These are phyloP conservation scores for Enteromius argenteus DNA, from an alignment of 2,797 vertebrate species.

Conservation along the genomic window DNA sequence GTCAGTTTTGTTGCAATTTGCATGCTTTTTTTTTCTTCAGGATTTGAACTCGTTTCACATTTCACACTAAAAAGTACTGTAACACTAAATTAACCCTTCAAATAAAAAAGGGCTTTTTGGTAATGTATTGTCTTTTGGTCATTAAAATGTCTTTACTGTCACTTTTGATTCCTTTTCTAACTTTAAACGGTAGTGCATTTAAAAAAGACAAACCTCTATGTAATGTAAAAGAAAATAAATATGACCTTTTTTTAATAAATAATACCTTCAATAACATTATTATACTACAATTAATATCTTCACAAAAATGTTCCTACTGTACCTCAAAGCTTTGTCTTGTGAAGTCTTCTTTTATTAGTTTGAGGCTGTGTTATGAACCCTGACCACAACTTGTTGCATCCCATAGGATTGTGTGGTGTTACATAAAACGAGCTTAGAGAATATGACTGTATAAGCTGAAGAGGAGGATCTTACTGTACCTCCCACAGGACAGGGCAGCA, in stretches of 20 bases:
- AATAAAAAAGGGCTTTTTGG: not conserved
- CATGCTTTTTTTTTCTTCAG: too few relatives aligned
- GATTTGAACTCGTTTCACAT: too few relatives aligned
- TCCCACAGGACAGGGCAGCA: constrained; percentile 93
- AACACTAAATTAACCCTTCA: not conserved
- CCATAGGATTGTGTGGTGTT: not conserved
- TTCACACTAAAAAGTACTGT: too few relatives aligned
- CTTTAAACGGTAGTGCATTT: not conserved
- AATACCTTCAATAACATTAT: not conserved
- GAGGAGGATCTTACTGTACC: constrained; percentile 76
- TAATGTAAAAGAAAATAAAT: not conserved
- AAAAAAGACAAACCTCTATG: not conserved
- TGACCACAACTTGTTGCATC: constrained; percentile 3
- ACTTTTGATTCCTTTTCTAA: not conserved
- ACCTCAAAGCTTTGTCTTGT: not conserved
- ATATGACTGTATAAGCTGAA: not conserved
- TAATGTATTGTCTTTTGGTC: not conserved
- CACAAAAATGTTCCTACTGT: not conserved
- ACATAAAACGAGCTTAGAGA: not conserved
- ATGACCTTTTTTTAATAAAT: not conserved
- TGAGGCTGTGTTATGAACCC: not conserved
- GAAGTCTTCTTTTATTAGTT: not conserved
- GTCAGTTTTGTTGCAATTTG: not conserved
- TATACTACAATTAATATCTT: not conserved
- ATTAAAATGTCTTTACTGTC: not conserved